Percentiles rank a stretch among this genome's conserved stretches.
Conservation (phyloP, 1,140 invertebrate genomes). For the Diabrotica virgifera region DNA sequence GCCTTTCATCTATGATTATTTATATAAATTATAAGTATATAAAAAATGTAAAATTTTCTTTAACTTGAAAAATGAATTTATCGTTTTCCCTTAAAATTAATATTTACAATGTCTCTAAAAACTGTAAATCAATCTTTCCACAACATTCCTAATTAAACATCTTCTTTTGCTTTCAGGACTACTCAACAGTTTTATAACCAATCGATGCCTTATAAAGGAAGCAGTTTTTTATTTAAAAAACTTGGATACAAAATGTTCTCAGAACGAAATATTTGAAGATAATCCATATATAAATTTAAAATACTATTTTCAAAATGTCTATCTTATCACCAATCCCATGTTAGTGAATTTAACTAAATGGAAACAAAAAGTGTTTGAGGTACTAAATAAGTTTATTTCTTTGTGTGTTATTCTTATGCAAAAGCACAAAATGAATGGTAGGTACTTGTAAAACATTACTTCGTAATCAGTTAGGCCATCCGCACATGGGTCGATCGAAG, state of each 20-base stretch:
- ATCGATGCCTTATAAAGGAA: slow-evolving; percentile 14
- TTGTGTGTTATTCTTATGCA: too few species aligned
- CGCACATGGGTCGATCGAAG: too few species aligned
- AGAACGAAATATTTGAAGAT: slow-evolving; percentile 13
- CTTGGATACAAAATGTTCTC: slow-evolving; percentile 8
- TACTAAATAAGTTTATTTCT: background rate
- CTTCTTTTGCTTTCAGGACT: slow-evolving; percentile 16
- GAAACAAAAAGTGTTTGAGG: slow-evolving; percentile 44
- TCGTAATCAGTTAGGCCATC: too few species aligned
- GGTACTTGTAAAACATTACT: too few species aligned
- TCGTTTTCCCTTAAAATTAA: too few species aligned
- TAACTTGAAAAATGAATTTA: too few species aligned
- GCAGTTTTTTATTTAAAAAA: slow-evolving; percentile 11
- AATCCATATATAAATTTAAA: slow-evolving; percentile 20
- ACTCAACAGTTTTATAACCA: slow-evolving; percentile 17
- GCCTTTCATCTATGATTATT: too few species aligned
- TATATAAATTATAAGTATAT: too few species aligned
- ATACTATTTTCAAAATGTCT: slow-evolving; percentile 15
- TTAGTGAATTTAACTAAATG: slow-evolving; percentile 21
- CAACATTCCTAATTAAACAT: background rate
- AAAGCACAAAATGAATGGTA: too few species aligned
- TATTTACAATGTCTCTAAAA: too few species aligned
- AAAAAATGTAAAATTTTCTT: too few species aligned
- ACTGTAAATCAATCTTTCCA: too few species aligned
- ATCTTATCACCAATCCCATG: slow-evolving; percentile 14